These are phyloP conservation scores for Asbolus verrucosus DNA, from an alignment of 1,140 invertebrate species.

Conservation along the genomic window DNA sequence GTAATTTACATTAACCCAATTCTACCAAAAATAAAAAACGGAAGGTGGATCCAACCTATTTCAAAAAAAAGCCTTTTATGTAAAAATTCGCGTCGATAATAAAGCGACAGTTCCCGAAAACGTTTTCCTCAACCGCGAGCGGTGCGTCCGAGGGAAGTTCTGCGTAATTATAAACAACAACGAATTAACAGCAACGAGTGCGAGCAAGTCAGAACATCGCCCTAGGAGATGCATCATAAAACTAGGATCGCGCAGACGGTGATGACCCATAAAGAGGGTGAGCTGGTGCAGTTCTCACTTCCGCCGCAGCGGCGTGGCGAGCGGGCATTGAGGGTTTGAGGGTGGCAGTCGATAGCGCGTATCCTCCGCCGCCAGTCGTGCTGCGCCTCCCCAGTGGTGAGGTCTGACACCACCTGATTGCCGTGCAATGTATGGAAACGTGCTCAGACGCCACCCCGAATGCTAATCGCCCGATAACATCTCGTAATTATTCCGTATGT, in stretches of 20 bases:
- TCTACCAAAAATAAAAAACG: too few relatives aligned
- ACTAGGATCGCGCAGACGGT: conserved; percentile 45
- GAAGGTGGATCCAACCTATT: too few relatives aligned
- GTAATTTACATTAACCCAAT: too few relatives aligned
- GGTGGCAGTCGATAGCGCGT: conserved; percentile 55
- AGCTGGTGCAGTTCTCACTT: conserved; percentile 54
- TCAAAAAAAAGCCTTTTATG: too few relatives aligned
- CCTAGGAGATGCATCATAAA: conserved; percentile 47
- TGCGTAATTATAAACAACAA: too few relatives aligned
- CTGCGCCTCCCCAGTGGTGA: conserved; percentile 26
- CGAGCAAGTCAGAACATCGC: too few relatives aligned
- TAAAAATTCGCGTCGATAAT: too few relatives aligned
- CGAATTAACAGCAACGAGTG: too few relatives aligned
- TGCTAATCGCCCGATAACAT: conserved; percentile 27
- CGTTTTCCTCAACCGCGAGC: too few relatives aligned
- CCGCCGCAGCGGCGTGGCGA: conserved; percentile 48
- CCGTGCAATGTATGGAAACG: conserved; percentile 31
- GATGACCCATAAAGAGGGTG: conserved; percentile 56
- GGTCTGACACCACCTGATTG: conserved; percentile 29
- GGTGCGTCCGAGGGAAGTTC: too few relatives aligned
- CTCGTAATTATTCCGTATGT: conserved; percentile 32
- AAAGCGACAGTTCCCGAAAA: too few relatives aligned
- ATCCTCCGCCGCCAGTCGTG: conserved; percentile 47
- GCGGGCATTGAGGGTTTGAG: conserved; percentile 43
- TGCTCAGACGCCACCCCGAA: conserved; percentile 16